These are phyloP conservation scores for Gymnogyps californianus DNA, from an alignment of 2,113 vertebrate genomes.

Conservation along the genomic window DNA sequence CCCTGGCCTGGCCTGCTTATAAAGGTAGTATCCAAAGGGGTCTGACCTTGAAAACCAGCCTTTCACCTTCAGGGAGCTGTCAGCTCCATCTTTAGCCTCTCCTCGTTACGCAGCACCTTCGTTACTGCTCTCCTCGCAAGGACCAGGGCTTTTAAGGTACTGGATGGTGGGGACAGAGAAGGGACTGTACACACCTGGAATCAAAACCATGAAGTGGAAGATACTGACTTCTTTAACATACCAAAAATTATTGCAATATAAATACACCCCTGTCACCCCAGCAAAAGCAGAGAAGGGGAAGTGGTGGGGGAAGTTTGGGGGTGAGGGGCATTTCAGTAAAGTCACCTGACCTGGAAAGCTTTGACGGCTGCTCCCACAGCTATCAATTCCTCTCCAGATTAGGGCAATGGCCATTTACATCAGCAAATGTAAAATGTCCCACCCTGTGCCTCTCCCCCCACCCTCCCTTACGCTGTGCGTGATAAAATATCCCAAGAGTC, in stretches of 20 bases:
- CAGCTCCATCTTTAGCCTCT: neutral
- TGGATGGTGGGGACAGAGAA: neutral
- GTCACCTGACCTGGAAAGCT: neutral
- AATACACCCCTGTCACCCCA: constrained; percentile 14
- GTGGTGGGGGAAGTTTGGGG: neutral
- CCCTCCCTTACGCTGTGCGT: neutral
- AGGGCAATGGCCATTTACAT: neutral
- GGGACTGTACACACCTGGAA: neutral
- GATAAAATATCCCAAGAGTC: constrained; percentile 30
- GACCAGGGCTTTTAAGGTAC: neutral
- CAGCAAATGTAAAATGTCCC: neutral
- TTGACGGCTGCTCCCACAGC: neutral
- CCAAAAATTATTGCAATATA: constrained; percentile 70
- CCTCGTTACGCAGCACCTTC: neutral
- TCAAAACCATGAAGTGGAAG: constrained; percentile 32
- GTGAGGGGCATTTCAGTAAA: neutral
- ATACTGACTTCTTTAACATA: constrained; percentile 42
- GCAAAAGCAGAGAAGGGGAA: neutral
- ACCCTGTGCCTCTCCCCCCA: neutral
- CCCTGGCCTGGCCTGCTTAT: neutral
- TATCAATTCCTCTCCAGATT: neutral
- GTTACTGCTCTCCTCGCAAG: neutral
- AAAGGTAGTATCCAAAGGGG: neutral
- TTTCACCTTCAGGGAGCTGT: neutral
- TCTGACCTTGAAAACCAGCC: neutral